These are phyloP conservation scores for Meiosimyza platycephala DNA, from an alignment of 2,888 invertebrate species.

Conservation along the genomic window DNA sequence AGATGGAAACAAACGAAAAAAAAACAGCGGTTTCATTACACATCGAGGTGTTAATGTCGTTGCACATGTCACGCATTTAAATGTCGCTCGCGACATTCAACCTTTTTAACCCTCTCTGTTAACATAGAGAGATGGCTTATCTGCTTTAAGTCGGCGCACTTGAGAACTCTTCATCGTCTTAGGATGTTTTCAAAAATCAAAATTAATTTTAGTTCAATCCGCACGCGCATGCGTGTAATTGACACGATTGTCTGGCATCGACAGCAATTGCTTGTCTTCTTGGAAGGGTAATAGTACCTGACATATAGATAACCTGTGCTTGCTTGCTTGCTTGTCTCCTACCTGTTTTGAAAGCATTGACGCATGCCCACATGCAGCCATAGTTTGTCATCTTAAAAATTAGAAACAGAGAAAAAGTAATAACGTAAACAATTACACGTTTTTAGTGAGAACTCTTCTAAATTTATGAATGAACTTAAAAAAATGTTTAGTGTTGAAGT, in stretches of 20 bases:
- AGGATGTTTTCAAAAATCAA: too few species aligned
- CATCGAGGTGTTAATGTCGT: conserved; percentile 32
- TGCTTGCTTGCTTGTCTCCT: neutral
- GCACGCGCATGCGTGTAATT: neutral
- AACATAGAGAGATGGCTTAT: too few species aligned
- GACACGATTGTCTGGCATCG: neutral
- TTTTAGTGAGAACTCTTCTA: conserved; percentile 12
- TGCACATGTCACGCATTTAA: conserved; percentile 16
- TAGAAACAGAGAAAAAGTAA: neutral
- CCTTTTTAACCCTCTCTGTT: neutral
- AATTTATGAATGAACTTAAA: conserved; percentile 18
- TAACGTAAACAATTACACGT: conserved; percentile 24
- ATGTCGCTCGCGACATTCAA: conserved; percentile 9
- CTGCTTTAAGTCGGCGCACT: too few species aligned
- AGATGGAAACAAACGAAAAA: neutral
- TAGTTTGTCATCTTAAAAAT: conserved; percentile 9
- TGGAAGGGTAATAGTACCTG: too few species aligned
- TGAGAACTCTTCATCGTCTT: too few species aligned
- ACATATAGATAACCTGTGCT: too few species aligned
- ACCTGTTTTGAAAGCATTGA: neutral
- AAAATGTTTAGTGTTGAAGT: conserved; percentile 6
- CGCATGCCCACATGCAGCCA: neutral
- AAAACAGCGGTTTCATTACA: neutral
- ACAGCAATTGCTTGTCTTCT: neutral
- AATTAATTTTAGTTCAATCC: neutral